Conservation (phyloP, 64 coral and sea anemone genomes). For the Porites australiensis region DNA sequence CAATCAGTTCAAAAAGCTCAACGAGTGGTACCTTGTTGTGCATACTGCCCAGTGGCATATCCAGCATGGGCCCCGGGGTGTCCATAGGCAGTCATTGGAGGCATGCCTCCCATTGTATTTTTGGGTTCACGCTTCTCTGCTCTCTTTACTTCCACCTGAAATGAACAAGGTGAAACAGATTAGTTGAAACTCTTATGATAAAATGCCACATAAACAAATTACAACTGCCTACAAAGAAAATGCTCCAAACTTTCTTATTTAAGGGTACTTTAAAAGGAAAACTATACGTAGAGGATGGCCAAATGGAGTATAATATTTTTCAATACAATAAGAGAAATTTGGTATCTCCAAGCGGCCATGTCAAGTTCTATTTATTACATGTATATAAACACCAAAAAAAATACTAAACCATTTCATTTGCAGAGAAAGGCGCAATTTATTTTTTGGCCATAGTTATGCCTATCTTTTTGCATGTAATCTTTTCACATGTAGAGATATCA, state of each 20-base stretch:
- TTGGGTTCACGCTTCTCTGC: conserved; percentile 53
- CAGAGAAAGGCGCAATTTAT: no score
- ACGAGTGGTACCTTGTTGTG: conserved; percentile 1
- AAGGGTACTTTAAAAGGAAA: not conserved
- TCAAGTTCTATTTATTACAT: no score
- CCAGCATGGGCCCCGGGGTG: conserved; percentile 20
- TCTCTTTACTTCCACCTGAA: conserved; percentile 52
- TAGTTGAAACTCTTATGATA: not conserved
- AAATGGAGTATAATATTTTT: no score
- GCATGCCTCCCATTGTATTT: not conserved
- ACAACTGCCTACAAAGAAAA: not conserved
- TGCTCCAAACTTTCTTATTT: not conserved
- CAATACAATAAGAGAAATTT: no score
- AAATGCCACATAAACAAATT: not conserved
- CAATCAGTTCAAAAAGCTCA: no score
- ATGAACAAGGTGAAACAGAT: not conserved
- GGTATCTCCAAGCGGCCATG: no score
- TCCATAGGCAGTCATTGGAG: conserved; percentile 13
- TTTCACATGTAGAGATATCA: no score
- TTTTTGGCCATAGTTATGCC: no score
- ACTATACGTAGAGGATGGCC: not conserved
- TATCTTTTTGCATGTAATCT: no score
- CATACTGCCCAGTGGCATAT: not conserved
- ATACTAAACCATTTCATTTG: no score
- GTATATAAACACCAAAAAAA: no score